Evolutionary conservation across 2,797 vertebrate genomes (phyloP).

Genomic region (Scyliorhinus canicula): DNA sequence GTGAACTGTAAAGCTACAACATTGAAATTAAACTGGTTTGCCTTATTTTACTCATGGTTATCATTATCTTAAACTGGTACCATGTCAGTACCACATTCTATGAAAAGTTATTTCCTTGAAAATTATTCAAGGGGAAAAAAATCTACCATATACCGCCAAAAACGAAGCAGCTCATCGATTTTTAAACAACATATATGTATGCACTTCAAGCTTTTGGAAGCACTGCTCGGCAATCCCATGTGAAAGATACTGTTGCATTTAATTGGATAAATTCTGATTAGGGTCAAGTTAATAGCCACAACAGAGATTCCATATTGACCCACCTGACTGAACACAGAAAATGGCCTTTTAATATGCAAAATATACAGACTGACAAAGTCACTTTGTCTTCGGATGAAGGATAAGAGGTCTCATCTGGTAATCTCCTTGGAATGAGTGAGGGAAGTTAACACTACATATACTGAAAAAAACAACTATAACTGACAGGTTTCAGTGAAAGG

Average conservation of each 20-base stretch:
- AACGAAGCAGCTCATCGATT: slow-evolving; percentile 7
- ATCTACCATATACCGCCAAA: neutral
- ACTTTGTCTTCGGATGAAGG: slow-evolving; percentile 30
- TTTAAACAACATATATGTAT: slow-evolving; percentile 25
- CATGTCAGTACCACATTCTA: neutral
- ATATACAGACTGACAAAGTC: slow-evolving; percentile 35
- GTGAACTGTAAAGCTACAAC: neutral
- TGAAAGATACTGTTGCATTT: slow-evolving; percentile 34
- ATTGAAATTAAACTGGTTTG: slow-evolving; percentile 3
- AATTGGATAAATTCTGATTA: slow-evolving; percentile 39
- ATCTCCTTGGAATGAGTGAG: slow-evolving; percentile 24
- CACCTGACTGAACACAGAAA: slow-evolving; percentile 38
- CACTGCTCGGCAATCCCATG: slow-evolving; percentile 31
- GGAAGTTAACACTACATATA: slow-evolving; percentile 3
- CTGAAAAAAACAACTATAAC: neutral
- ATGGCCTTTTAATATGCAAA: slow-evolving; percentile 36
- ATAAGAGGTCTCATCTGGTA: slow-evolving; percentile 23
- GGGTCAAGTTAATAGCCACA: slow-evolving; percentile 36
- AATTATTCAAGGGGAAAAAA: neutral
- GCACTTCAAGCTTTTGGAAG: neutral
- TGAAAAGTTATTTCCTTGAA: neutral
- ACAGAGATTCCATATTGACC: slow-evolving; percentile 38
- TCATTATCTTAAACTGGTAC: neutral
- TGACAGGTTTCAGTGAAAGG: neutral
- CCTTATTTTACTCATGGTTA: neutral